Evolutionary conservation across 2,888 invertebrate species (phyloP).

Genomic region (Ophioninae sp.): DNA sequence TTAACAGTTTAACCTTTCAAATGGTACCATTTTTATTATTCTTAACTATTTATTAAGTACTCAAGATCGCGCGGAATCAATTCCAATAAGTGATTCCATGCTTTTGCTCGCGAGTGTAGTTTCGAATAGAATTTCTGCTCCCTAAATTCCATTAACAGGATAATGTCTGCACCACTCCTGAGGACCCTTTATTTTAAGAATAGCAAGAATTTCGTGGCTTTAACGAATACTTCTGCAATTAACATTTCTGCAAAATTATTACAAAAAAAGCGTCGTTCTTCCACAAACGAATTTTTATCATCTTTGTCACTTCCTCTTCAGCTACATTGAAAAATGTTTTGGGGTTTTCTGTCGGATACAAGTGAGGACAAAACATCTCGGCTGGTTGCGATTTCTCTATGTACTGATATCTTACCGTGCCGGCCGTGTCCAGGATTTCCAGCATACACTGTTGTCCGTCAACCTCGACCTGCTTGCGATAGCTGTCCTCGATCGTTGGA

Average conservation of each 20-base stretch:
- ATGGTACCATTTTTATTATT: too few relatives aligned
- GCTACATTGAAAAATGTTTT: too few relatives aligned
- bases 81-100: too few relatives aligned
- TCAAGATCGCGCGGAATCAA: too few relatives aligned
- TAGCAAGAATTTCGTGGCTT: not conserved
- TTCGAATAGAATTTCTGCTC: too few relatives aligned
- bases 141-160: not conserved
- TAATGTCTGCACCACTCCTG: not conserved
- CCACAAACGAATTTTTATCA: not conserved
- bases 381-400: not conserved
- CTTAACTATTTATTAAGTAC: too few relatives aligned
- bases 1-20: too few relatives aligned
- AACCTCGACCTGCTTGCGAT: constrained; percentile 99
- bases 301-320: too few relatives aligned
- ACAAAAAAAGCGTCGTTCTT: not conserved
- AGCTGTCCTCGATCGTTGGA: constrained; percentile 99
- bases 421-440: constrained; percentile 99
- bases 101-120: too few relatives aligned
- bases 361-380: not conserved
- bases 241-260: not conserved
- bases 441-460: constrained; percentile 99
- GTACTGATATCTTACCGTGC: constrained; percentile 87
- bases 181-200: not conserved
- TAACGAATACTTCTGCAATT: not conserved
- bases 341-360: not conserved